These are phyloP conservation scores for Cheilosia soror DNA, from an alignment of 2,888 invertebrate species.

Conservation along the genomic window DNA sequence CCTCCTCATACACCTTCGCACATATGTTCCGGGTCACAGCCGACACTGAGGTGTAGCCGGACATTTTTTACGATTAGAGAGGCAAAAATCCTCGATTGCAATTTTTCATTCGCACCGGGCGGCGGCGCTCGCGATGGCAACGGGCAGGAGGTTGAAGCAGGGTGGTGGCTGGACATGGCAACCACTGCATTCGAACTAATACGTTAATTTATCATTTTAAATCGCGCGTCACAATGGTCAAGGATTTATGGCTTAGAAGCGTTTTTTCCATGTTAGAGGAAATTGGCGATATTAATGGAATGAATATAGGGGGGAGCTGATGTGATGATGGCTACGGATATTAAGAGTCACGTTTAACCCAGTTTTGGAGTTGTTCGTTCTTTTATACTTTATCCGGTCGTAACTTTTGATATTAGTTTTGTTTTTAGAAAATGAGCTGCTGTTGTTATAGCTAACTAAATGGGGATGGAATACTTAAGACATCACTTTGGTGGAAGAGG, in stretches of 20 bases:
- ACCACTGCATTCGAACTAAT: conserved; percentile 58
- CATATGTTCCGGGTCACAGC: conserved; percentile 63
- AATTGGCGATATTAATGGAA: conserved; percentile 58
- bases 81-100: conserved; percentile 64
- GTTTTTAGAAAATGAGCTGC: too few relatives aligned
- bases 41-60: conserved; percentile 50
- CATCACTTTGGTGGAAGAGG: too few relatives aligned
- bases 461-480: too few relatives aligned
- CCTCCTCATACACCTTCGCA: conserved; percentile 50
- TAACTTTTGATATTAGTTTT: too few relatives aligned
- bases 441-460: too few relatives aligned
- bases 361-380: conserved; percentile 1
- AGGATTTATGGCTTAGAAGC: conserved; percentile 63
- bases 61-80: conserved; percentile 71
- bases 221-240: conserved; percentile 71
- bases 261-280: conserved; percentile 41
- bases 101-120: conserved; percentile 67
- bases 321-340: conserved; percentile 34
- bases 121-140: conserved; percentile 40
- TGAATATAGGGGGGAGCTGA: background rate
- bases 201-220: conserved; percentile 73
- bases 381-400: background rate
- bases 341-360: conserved; percentile 48
- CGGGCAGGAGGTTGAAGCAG: conserved; percentile 4
- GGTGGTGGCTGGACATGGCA: conserved; percentile 38